phyloP scores from a whole-genome alignment of 2,888 invertebrate species.

The Caenorhabditis virilis region DNA sequence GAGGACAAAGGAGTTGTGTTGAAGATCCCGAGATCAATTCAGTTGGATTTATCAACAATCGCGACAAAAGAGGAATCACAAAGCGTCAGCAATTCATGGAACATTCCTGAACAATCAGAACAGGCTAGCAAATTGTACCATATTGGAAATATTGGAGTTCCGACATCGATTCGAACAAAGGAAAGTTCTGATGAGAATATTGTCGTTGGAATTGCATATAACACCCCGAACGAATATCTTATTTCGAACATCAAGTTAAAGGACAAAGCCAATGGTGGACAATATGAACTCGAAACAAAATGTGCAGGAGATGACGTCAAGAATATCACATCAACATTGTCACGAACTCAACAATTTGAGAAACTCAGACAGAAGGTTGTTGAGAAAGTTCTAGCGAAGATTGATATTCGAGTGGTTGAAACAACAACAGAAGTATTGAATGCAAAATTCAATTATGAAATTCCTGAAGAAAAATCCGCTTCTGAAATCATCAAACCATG shows the following conservation, averaged over 20 bases:
- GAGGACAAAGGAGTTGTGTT: slow-evolving; percentile 41
- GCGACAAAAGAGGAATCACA: slow-evolving; percentile 35
- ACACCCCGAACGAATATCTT: slow-evolving; percentile 29
- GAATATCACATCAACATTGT: slow-evolving; percentile 23
- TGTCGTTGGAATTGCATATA: slow-evolving; percentile 52
- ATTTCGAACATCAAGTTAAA: slow-evolving; percentile 22
- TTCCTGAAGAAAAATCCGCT: slow-evolving; percentile 10
- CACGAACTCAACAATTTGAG: slow-evolving; percentile 24
- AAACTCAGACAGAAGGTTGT: slow-evolving; percentile 34
- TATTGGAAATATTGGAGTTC: slow-evolving; percentile 47
- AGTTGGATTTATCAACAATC: slow-evolving; percentile 9
- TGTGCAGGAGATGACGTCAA: slow-evolving; percentile 47
- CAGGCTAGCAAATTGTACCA: slow-evolving; percentile 15
- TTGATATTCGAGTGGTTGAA: slow-evolving; percentile 28
- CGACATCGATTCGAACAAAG: slow-evolving; percentile 17
- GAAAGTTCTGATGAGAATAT: slow-evolving; percentile 51
- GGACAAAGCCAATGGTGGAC: slow-evolving; percentile 53
- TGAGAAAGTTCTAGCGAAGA: slow-evolving; percentile 26
- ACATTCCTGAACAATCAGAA: slow-evolving; percentile 32
- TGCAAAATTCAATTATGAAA: slow-evolving; percentile 32
- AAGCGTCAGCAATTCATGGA: slow-evolving; percentile 22
- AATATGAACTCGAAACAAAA: slow-evolving; percentile 48
- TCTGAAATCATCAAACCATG: slow-evolving; percentile 10
- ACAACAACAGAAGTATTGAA: slow-evolving; percentile 33
- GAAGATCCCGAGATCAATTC: slow-evolving; percentile 36